Conservation (phyloP, 1,140 invertebrate species). For the Rhopalosiphum padi region DNA sequence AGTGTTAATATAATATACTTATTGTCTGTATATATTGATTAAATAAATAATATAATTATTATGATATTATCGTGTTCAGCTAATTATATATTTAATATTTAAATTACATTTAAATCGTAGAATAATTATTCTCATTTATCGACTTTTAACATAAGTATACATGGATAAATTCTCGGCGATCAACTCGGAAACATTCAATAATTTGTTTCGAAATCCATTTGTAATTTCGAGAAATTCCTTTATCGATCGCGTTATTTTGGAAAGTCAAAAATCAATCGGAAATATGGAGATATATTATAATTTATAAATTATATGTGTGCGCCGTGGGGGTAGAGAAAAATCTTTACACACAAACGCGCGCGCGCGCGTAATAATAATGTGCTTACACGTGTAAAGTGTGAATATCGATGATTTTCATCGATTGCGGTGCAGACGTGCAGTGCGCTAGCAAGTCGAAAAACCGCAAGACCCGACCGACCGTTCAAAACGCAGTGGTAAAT, state of each 20-base stretch:
- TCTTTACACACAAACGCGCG: not conserved
- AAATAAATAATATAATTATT: not conserved
- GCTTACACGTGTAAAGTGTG: conserved; percentile 33
- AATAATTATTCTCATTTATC: not conserved
- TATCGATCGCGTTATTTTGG: not conserved
- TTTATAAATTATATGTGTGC: not conserved
- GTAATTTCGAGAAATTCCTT: not conserved
- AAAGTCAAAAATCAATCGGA: not conserved
- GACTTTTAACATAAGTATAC: not conserved
- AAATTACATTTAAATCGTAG: not conserved
- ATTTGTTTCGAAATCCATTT: not conserved
- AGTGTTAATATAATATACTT: not conserved
- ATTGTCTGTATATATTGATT: not conserved
- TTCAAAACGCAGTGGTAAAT: conserved; percentile 14
- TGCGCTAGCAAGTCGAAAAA: conserved; percentile 2
- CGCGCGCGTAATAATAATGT: not conserved
- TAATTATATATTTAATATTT: not conserved
- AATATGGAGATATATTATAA: not conserved
- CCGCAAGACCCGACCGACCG: conserved; percentile 24
- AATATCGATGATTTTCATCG: conserved; percentile 49
- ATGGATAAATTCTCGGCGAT: not conserved
- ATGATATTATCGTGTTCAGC: not conserved
- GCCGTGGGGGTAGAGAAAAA: not conserved
- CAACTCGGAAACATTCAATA: not conserved
- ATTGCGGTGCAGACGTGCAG: conserved; percentile 23